Percentiles rank a stretch among this genome's conserved stretches.
These are phyloP conservation scores for Apamea epomidion DNA, from an alignment of 2,888 invertebrate species.

Conservation along the genomic window DNA sequence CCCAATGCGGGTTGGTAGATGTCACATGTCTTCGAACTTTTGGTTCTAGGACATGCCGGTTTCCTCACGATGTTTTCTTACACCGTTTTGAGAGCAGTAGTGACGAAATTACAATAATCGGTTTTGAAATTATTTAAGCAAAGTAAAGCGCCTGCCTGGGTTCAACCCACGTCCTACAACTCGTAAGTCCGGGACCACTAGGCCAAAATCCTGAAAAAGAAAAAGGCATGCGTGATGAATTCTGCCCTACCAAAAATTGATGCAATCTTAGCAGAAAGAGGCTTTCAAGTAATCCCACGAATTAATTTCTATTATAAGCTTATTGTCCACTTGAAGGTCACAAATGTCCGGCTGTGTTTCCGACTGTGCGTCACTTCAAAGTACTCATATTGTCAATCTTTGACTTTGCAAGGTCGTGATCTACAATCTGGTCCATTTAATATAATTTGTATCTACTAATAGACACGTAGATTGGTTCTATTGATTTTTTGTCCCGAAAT, in stretches of 20 bases:
- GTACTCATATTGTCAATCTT: conserved; percentile 34
- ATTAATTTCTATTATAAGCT: conserved; percentile 7
- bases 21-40: not conserved
- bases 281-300: not conserved
- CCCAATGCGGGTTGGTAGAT: not conserved
- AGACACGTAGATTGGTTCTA: conserved; percentile 26
- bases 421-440: conserved; percentile 35
- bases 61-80: not conserved
- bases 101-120: too few species aligned
- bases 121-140: not conserved
- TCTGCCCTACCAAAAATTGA: too few species aligned
- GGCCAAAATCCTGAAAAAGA: too few species aligned
- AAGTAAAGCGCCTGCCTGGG: not conserved
- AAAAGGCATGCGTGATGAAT: not conserved
- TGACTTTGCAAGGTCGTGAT: conserved; percentile 44
- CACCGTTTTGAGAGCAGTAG: not conserved
- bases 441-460: conserved; percentile 45
- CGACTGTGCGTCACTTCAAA: conserved; percentile 32
- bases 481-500: conserved; percentile 43
- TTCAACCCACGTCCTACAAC: too few species aligned
- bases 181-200: too few species aligned
- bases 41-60: not conserved
- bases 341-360: conserved; percentile 32
- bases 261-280: not conserved
- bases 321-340: conserved; percentile 47